Base-by-base conservation (phyloP, 2,797 vertebrate species). In the Girardinus metallicus region DNA sequence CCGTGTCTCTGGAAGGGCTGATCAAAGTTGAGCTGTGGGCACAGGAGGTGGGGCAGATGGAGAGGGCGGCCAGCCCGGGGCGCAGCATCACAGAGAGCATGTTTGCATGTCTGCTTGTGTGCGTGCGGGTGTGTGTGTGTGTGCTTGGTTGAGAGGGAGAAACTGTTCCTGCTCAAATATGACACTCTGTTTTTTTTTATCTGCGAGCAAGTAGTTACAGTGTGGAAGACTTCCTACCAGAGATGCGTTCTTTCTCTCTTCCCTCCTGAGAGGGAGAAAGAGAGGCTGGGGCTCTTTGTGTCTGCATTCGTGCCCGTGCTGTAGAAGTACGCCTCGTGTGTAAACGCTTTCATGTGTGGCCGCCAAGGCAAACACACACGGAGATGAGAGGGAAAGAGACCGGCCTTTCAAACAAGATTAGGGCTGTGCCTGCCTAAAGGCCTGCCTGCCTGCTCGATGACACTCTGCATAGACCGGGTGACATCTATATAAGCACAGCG, bases 21-120 rank as follows among this genome's bases (percentile, higher is more conserved):
- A 96, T 95, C 94, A 95, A 95, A 95, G 93, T 94, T 92, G 92
- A 93, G 94, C 91, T 93, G 88, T 91, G 92, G 93, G 93, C 92
- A 89, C 90, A 90, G 87, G 90, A 95, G 94, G 92, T 93, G 93
- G 94, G 86, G 92, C 93, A 93, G 93, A 91, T 93, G 94, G 93
- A 92, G 94, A 93, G 92, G 89, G 92, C 86, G 87, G 91, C 92
- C 91, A 91, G 93, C 93, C 94, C 86, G 92, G 91, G 93, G 95
- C 93, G 85, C 86, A 84, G 88, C 89, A 91, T 93, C 90, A 93
- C 88, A 93, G 85, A 88, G 78, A 89, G 86, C 88, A 64, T 90
- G 89, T 88, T 87, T 90, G 87, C 79, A 82, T 75, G 74, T 82
- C 78, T 77, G 85, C 43, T 73, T 73, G 81, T 29, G 66, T 72